These are phyloP conservation scores for Perca schrenkii DNA, from an alignment of 2,113 vertebrate genomes.

Conservation along the genomic window DNA sequence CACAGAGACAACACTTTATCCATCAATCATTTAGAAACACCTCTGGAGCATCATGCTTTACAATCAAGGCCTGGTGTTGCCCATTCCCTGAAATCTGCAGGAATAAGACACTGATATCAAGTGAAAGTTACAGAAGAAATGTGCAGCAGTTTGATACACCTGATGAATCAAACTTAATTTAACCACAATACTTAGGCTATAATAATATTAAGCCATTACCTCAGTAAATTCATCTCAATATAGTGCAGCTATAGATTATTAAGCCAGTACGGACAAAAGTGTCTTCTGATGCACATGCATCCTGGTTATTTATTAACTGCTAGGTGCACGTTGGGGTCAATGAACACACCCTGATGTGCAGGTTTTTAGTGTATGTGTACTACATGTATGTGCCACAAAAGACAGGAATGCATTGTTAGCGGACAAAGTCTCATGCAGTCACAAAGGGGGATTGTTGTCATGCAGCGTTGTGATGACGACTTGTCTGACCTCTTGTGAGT, in stretches of 20 bases:
- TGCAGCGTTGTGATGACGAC: neutral
- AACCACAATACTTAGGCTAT: neutral
- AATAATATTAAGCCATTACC: neutral
- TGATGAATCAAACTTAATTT: constrained; percentile 1
- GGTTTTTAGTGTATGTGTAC: neutral
- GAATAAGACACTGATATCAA: neutral
- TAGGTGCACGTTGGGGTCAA: constrained; percentile 33
- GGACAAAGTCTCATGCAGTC: constrained; percentile 16
- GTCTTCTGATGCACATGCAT: neutral
- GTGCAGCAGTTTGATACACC: neutral
- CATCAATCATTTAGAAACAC: constrained; percentile 9
- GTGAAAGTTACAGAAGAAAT: neutral
- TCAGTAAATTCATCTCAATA: neutral
- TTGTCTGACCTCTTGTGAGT: neutral
- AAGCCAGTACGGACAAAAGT: neutral
- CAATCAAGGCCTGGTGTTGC: neutral
- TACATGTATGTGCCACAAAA: constrained; percentile 23
- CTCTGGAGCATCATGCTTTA: neutral
- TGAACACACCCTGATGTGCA: constrained; percentile 46
- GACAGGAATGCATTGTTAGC: constrained; percentile 33
- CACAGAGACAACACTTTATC: neutral
- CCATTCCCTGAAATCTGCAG: neutral
- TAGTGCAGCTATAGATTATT: neutral
- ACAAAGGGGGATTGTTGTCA: constrained; percentile 42
- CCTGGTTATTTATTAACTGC: constrained; percentile 66